Conservation (phyloP, 1,140 invertebrate species). For the Drusus annulatus region DNA sequence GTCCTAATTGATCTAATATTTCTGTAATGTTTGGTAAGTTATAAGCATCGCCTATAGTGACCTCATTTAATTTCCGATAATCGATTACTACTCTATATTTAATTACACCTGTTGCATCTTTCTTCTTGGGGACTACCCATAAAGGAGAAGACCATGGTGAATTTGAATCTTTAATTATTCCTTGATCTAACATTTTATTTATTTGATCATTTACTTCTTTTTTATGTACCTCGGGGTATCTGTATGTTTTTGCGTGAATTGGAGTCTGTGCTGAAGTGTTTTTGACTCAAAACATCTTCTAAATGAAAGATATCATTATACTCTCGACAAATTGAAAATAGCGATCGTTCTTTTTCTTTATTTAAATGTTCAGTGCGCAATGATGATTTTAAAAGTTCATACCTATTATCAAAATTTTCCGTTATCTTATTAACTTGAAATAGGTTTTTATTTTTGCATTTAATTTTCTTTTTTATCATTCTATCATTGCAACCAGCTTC, state of each 20-base stretch:
- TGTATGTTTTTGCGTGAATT: slow-evolving; percentile 54
- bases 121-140: slow-evolving; percentile 59
- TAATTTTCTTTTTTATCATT: too few species aligned
- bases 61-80: slow-evolving; percentile 63
- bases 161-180: slow-evolving; percentile 56
- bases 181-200: slow-evolving; percentile 58
- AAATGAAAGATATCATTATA: too few species aligned
- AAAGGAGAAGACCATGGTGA: slow-evolving; percentile 53
- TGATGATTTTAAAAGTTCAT: not conserved
- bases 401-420: not conserved
- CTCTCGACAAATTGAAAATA: too few species aligned
- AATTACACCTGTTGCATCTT: slow-evolving; percentile 61
- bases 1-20: slow-evolving; percentile 61
- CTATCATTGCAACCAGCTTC: not conserved
- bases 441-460: not conserved
- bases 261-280: not conserved
- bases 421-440: not conserved
- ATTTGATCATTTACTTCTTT: slow-evolving; percentile 61
- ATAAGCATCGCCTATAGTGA: slow-evolving; percentile 65
- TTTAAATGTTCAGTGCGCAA: not conserved
- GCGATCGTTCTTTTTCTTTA: too few species aligned
- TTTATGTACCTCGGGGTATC: slow-evolving; percentile 60
- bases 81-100: slow-evolving; percentile 65
- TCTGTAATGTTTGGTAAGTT: slow-evolving; percentile 70
- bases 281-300: too few species aligned